These are phyloP conservation scores for Corythaixoides concolor DNA, from an alignment of 2,113 vertebrate species.

Conservation along the genomic window DNA sequence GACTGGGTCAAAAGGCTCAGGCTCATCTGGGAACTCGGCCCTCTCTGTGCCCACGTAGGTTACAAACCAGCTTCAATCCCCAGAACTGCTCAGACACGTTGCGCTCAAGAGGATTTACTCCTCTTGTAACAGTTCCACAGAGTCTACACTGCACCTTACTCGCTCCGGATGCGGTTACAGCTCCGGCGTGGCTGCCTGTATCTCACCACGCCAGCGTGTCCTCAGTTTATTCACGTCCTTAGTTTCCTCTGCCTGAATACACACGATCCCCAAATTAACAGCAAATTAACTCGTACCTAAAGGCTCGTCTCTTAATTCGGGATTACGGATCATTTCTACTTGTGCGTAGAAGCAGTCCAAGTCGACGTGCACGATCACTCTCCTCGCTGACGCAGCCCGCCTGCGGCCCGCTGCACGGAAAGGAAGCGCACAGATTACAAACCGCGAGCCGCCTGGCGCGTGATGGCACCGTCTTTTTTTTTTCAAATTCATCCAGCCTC, in stretches of 20 bases:
- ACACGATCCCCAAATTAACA: background rate
- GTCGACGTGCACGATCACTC: constrained; percentile 86
- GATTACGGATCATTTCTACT: constrained; percentile 91
- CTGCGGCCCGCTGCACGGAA: background rate
- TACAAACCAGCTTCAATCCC: background rate
- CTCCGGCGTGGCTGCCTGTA: background rate
- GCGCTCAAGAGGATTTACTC: background rate
- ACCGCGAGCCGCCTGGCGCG: background rate
- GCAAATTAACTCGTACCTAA: constrained; percentile 75
- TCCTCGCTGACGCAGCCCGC: background rate
- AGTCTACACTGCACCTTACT: background rate
- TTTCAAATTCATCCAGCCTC: background rate
- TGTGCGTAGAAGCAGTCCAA: constrained; percentile 94
- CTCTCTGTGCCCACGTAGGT: background rate
- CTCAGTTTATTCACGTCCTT: background rate
- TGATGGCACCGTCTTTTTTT: too few species aligned
- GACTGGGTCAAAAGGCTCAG: background rate
- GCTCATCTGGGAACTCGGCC: background rate
- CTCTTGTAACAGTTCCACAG: accelerated
- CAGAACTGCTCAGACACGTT: background rate
- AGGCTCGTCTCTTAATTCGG: constrained; percentile 81
- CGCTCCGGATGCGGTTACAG: background rate
- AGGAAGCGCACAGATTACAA: background rate
- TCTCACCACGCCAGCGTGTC: background rate
- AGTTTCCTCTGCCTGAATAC: background rate